Evolutionary conservation across 2,888 invertebrate genomes (phyloP).

Genomic region (Nomada fucata): DNA sequence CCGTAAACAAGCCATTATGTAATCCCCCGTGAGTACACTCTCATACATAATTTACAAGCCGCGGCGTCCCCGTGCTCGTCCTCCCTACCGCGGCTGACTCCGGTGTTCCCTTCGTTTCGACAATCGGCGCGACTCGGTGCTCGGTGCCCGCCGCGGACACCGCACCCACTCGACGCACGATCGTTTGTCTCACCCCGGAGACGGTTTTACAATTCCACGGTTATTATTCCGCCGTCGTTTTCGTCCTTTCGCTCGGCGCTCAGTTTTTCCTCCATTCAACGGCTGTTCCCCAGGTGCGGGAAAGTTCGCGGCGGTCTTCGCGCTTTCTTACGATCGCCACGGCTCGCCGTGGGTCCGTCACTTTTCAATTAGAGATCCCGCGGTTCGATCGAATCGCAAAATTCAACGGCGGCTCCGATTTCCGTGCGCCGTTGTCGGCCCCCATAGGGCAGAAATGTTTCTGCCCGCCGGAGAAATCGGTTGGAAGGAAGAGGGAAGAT

Average conservation of each 20-base stretch:
- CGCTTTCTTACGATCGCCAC: constrained; percentile 47
- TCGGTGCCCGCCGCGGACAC: neutral
- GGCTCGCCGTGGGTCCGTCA: constrained; percentile 19
- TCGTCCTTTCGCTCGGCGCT: constrained; percentile 1
- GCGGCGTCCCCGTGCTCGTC: constrained; percentile 46
- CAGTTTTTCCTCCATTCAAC: constrained; percentile 25
- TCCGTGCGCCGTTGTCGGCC: neutral
- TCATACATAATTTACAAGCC: constrained; percentile 76
- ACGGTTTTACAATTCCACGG: constrained; percentile 7
- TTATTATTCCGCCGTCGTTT: constrained; percentile 6
- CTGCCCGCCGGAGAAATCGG: too few relatives aligned
- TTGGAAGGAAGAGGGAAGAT: too few relatives aligned
- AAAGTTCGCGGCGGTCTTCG: constrained; percentile 40
- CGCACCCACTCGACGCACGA: neutral
- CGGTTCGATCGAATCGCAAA: neutral
- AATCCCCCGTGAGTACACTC: constrained; percentile 74
- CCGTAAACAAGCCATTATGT: constrained; percentile 79
- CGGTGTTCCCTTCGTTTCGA: constrained; percentile 25
- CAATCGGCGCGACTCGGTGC: constrained; percentile 29
- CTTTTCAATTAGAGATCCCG: constrained; percentile 24
- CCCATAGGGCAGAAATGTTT: too few relatives aligned
- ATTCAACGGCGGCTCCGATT: neutral
- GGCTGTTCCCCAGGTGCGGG: constrained; percentile 18
- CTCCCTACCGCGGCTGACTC: constrained; percentile 14
- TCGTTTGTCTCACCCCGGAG: constrained; percentile 34